Conservation (phyloP, 2,113 vertebrate species). For the Pseudolaguvia tuberculata region DNA sequence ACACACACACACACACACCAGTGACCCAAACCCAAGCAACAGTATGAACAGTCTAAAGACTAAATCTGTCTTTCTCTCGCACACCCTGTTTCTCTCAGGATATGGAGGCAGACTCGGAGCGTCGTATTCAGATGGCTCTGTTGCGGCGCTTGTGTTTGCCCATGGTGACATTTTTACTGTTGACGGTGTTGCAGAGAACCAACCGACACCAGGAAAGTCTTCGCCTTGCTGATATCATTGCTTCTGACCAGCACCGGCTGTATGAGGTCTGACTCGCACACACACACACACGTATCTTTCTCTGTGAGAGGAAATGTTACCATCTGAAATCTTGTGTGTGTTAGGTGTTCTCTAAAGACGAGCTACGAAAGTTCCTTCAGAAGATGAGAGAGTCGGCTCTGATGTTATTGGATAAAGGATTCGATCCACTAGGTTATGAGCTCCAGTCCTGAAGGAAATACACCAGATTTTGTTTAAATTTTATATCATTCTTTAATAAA, state of each 20-base stretch:
- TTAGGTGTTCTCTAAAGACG: constrained; percentile 84
- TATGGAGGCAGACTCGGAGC: constrained; percentile 78
- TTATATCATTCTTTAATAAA: constrained; percentile 44
- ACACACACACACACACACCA: neutral
- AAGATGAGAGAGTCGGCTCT: constrained; percentile 81
- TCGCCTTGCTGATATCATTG: constrained; percentile 83
- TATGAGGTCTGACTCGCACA: constrained; percentile 71
- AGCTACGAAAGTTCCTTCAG: constrained; percentile 75
- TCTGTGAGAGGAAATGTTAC: neutral
- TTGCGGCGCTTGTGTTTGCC: constrained; percentile 87
- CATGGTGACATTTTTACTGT: constrained; percentile 83
- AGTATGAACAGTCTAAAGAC: neutral
- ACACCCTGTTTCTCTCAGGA: constrained; percentile 68
- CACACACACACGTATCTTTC: neutral
- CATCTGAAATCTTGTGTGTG: neutral
- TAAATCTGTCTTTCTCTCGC: neutral
- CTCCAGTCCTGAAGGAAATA: constrained; percentile 63
- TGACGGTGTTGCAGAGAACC: constrained; percentile 84
- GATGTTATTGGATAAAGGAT: constrained; percentile 77
- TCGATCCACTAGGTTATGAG: constrained; percentile 84
- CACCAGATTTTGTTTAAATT: neutral
- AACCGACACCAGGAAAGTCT: constrained; percentile 89
- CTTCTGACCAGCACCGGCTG: constrained; percentile 85
- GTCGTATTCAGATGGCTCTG: constrained; percentile 81
- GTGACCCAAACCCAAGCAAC: too few relatives aligned